phyloP scores from a whole-genome alignment of 2,888 invertebrate genomes.

The Netelia inedita region DNA sequence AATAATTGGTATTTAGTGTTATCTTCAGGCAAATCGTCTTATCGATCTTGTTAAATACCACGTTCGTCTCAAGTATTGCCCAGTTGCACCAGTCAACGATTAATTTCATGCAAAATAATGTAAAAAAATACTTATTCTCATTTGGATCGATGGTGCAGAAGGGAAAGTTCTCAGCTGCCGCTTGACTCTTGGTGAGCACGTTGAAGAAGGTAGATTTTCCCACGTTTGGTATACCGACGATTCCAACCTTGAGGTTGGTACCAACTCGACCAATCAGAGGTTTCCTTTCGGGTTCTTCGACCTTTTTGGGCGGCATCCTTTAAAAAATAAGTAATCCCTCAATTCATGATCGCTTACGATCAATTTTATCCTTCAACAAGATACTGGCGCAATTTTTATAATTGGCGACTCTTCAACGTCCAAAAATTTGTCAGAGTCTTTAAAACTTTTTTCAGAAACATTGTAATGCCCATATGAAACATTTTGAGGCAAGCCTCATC shows the following conservation, averaged over 20 bases:
- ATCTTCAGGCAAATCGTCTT: slow-evolving; percentile 4
- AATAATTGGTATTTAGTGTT: background rate
- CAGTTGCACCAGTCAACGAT: background rate
- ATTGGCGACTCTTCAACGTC: too few species aligned
- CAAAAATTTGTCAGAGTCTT: background rate
- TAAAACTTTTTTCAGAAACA: background rate
- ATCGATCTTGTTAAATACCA: background rate
- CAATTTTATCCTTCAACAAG: background rate
- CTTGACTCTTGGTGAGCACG: slow-evolving; percentile 98
- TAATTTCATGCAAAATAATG: background rate
- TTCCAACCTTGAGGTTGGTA: slow-evolving; percentile 98
- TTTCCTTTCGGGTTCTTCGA: slow-evolving; percentile 94
- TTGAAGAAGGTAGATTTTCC: slow-evolving; percentile 99
- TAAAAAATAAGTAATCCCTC: slow-evolving; percentile 74
- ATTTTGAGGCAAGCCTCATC: background rate
- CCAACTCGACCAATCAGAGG: slow-evolving; percentile 97
- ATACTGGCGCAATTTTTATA: background rate
- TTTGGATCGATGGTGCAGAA: slow-evolving; percentile 99
- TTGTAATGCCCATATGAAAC: background rate
- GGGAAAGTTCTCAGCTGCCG: slow-evolving; percentile 99
- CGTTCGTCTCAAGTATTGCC: background rate
- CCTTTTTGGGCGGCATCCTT: slow-evolving; percentile 94
- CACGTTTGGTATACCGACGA: slow-evolving; percentile 98
- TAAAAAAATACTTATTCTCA: slow-evolving; percentile 96
- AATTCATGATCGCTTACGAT: background rate